Conservation (phyloP, 2,888 invertebrate species). For the Scrobipalpa atriplicella region DNA sequence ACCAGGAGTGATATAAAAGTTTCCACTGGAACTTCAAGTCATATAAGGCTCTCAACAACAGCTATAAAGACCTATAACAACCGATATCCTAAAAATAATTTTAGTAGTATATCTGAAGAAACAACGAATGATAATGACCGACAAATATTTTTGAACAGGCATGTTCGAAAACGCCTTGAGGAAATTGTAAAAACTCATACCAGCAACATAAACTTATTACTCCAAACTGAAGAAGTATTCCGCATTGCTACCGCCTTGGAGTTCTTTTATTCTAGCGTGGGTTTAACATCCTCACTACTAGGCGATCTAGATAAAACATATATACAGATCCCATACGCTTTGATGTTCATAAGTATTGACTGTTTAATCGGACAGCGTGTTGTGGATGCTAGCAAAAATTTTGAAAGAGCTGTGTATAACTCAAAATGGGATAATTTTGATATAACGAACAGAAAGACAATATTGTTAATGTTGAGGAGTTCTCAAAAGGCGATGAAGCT, state of each 20-base stretch:
- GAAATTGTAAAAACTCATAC: conserved; percentile 43
- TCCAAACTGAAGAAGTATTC: conserved; percentile 44
- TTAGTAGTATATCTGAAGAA: neutral
- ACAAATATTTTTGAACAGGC: too few relatives aligned
- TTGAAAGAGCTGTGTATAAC: conserved; percentile 56
- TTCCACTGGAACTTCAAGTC: neutral
- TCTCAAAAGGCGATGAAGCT: conserved; percentile 57
- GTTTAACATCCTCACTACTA: conserved; percentile 47
- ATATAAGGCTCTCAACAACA: too few relatives aligned
- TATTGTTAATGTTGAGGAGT: conserved; percentile 55
- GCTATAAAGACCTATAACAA: neutral
- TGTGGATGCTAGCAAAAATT: conserved; percentile 52
- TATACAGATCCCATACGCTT: conserved; percentile 52
- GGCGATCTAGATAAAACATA: conserved; percentile 56
- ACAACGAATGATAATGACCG: neutral
- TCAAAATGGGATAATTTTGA: conserved; percentile 67
- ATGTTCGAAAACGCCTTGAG: conserved; percentile 38
- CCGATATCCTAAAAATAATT: too few relatives aligned
- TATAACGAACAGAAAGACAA: conserved; percentile 53
- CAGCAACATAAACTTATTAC: conserved; percentile 38
- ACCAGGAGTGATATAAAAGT: neutral
- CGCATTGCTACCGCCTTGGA: conserved; percentile 38
- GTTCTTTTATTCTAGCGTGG: conserved; percentile 44
- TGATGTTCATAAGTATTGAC: conserved; percentile 51
- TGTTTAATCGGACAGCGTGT: conserved; percentile 60